Base-by-base conservation (phyloP, 1,140 invertebrate genomes). In the Drosophila paulistorum region DNA sequence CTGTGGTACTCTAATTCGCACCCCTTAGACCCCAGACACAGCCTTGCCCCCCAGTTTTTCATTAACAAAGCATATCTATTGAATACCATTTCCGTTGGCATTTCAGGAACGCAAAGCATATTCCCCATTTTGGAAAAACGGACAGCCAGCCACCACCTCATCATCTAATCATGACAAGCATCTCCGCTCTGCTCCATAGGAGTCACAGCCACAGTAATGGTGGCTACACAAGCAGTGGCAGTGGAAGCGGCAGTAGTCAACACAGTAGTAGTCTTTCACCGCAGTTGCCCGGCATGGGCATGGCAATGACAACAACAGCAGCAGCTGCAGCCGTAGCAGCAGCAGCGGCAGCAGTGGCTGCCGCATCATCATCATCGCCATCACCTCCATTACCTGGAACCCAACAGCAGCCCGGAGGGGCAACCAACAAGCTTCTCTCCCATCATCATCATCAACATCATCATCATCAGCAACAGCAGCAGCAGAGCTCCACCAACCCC, bases 11-110 rank as follows among this genome's bases (percentile, higher is more conserved):
- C 9, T 51, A 51, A 51, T 51, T 51, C 45, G 45, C 45, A 51
- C 17, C 45, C 42, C 42, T 7, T 3, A 13, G 3, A 39, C 11
- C 11, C 3, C 10, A 10, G 7, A 9, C 45, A 7, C 17, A 48
- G 2, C 17, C 2, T 11, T 30, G 30, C 42, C 13, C 42, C 17
- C 17, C 45, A 51, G 10, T 14, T 7, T 26, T 41, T 11, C 37
- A 67, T 57, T 63, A 68, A 89, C 82, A 86, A 87, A 77, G 83
- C 68, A 67, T 87, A 65, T 83, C 83, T 82, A 87, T 87, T 87
- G 84, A 89, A 80, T 69, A 71, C 69, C 65, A 77, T 89, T 83
- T 80, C 70, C 79, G 69, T 77, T 83, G 81, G 69, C 68, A 87
- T 89, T 87, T 51, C 84, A 84, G 83, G 54, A 48, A 48, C 45